A percentile compares a stretch with the other conserved stretches of the same genome.
Conservation (phyloP, 2,113 vertebrate genomes). For the Chionis minor region DNA sequence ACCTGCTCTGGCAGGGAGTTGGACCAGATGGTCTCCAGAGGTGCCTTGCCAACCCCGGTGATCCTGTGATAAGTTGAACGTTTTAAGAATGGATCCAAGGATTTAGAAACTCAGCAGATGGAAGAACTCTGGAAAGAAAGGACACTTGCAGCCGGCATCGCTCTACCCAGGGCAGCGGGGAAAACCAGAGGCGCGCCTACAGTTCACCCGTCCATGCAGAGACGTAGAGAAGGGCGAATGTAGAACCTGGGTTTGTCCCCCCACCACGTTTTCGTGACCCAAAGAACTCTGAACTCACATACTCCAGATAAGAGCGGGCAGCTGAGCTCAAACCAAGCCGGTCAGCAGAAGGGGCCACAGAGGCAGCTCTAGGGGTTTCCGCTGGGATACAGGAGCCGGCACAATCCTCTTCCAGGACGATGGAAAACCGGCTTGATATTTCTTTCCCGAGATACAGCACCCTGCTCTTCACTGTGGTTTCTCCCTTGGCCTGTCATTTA, state of each 20-base stretch:
- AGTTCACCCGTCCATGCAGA: accelerated
- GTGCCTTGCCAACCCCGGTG: too few species aligned
- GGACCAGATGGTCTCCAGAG: too few species aligned
- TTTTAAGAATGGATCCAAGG: background rate
- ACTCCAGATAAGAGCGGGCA: background rate
- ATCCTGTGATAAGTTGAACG: too few species aligned
- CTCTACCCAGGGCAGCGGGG: background rate
- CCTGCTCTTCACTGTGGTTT: background rate
- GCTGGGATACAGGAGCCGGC: background rate
- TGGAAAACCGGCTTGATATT: background rate
- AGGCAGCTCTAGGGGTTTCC: background rate
- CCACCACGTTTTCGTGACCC: background rate
- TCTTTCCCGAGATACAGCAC: accelerated
- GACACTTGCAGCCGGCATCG: accelerated
- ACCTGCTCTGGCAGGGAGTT: too few species aligned
- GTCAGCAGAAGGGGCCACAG: background rate
- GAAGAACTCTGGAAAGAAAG: background rate
- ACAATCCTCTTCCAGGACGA: background rate
- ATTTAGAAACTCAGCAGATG: background rate
- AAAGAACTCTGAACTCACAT: accelerated
- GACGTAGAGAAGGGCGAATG: background rate
- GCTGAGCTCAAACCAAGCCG: background rate
- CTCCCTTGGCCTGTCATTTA: background rate
- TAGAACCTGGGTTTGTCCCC: background rate
- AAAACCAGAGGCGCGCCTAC: accelerated